Evolutionary conservation across 2,797 vertebrate genomes (phyloP), one percentile per base, ranked within the genome.

Genomic region (Odontamblyopus rebecca): DNA sequence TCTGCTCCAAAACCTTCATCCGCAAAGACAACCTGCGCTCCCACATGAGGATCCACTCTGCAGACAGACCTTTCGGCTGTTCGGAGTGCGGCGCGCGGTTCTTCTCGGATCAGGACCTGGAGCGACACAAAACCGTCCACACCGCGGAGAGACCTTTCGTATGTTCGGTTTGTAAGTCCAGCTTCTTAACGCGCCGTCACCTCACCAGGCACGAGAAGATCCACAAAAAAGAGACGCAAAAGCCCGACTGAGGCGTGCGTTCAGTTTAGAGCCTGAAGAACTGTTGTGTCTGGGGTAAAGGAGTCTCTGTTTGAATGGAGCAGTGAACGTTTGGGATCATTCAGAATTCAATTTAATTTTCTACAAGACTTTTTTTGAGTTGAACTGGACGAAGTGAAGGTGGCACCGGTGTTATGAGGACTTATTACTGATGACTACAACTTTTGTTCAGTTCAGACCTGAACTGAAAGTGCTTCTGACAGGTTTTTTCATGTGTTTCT

Each of bases 21-120:
- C 44, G 64, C 13, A 66, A 66, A 30, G 64, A 66, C 26, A 66
- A 66, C 6, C 64, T 66, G 26, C 44, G 64, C 23, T 66, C 64
- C 15, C 64, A 66, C 64, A 66, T 66, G 64, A 9, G 44, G 26
- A 50, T 66, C 15, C 64, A 66, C 64, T 66, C 64, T 0, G 13
- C 26, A 0, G 64, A 66, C 26, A 66, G 64, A 44, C 64, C 64
- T 9, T 66, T 66, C 64, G 64, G 44, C 6, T 66, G 64, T 6
- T 66, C 64, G 3, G 44, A 50, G 0, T 66, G 64, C 4, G 64
- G 44, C 1, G 64, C 64, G 1, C 13, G 64, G 1, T 66, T 66
- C 26, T 50, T 50, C 26, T 16, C 44, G 1, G 44, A 51, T 3
- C 26, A 18, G 15, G 44, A 66, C 44, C 44, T 66, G 41, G 13